Conservation (phyloP, 30 jellyfish, hydroid and myxozoan genomes). For the Rhopilema esculentum region DNA sequence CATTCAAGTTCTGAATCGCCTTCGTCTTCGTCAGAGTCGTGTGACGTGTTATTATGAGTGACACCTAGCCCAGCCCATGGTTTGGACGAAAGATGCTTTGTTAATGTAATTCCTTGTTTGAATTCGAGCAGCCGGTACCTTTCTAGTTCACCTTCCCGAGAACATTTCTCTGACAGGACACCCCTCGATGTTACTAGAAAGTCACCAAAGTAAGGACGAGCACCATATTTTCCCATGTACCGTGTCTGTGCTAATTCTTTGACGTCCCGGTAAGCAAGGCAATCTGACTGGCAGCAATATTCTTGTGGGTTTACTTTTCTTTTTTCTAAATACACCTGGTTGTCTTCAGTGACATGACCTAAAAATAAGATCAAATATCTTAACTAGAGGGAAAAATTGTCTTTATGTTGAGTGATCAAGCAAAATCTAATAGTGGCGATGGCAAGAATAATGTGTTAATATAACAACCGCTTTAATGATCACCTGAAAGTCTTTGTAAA, state of each 20-base stretch:
- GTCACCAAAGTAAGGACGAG: slow-evolving; percentile 48
- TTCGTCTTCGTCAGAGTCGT: slow-evolving; percentile 38
- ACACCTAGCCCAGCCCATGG: slow-evolving; percentile 27
- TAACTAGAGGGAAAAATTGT: background rate
- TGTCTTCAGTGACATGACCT: background rate
- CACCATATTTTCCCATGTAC: slow-evolving; percentile 35
- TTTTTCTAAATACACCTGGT: background rate
- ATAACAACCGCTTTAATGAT: no score
- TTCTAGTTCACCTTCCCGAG: no score
- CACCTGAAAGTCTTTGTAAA: no score
- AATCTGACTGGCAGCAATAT: background rate
- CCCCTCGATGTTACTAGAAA: slow-evolving; percentile 51
- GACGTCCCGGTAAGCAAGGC: slow-evolving; percentile 5
- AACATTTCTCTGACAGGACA: slow-evolving; percentile 5
- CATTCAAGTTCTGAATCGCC: background rate
- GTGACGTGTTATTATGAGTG: slow-evolving; percentile 1
- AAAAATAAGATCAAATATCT: background rate
- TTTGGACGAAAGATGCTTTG: slow-evolving; percentile 31
- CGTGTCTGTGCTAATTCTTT: slow-evolving; percentile 15
- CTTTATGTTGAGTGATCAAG: no score
- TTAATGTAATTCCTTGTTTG: slow-evolving; percentile 15
- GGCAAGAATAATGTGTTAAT: no score
- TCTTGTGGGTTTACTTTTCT: background rate
- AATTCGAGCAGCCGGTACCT: slow-evolving; percentile 26
- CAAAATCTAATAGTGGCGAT: no score